phyloP scores from a whole-genome alignment of 2,888 invertebrate genomes.

The Cerceris rybyensis region DNA sequence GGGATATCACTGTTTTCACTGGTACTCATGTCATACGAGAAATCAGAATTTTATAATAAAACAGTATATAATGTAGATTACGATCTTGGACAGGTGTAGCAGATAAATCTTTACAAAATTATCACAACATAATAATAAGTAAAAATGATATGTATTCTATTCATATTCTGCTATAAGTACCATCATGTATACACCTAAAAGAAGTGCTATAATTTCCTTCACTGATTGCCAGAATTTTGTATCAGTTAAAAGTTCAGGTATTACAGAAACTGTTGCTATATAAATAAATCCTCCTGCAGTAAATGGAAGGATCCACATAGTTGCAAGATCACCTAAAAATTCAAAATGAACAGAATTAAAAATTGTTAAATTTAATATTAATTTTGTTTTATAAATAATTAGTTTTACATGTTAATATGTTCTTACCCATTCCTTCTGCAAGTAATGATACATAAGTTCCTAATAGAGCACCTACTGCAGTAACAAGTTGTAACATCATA shows the following conservation, averaged over 20 bases:
- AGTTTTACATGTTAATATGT: conserved; percentile 5
- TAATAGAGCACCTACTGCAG: conserved; percentile 96
- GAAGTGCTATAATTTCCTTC: conserved; percentile 93
- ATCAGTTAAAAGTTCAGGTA: conserved; percentile 97
- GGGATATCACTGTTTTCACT: conserved; percentile 37
- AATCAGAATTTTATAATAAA: conserved; percentile 20
- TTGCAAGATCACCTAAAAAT: conserved; percentile 86
- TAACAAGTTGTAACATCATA: conserved; percentile 95
- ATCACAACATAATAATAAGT: conserved; percentile 18
- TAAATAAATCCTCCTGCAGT: conserved; percentile 99
- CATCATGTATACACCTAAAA: conserved; percentile 97
- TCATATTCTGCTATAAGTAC: conserved; percentile 94
- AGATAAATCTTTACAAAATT: conserved; percentile 26
- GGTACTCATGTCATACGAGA: conserved; percentile 26
- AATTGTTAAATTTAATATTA: not conserved
- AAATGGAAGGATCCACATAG: conserved; percentile 96
- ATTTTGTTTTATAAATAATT: not conserved
- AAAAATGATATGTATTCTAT: conserved; percentile 75
- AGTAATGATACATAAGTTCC: conserved; percentile 95
- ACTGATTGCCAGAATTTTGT: conserved; percentile 93
- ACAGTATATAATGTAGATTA: conserved; percentile 37
- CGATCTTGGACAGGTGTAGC: conserved; percentile 19
- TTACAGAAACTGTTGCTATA: conserved; percentile 99
- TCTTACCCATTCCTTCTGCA: conserved; percentile 87
- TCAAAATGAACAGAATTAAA: conserved; percentile 1